Percentiles rank a stretch among this genome's conserved stretches.
Evolutionary conservation across 2,888 invertebrate genomes (phyloP).

Genomic region (Thera britannica): DNA sequence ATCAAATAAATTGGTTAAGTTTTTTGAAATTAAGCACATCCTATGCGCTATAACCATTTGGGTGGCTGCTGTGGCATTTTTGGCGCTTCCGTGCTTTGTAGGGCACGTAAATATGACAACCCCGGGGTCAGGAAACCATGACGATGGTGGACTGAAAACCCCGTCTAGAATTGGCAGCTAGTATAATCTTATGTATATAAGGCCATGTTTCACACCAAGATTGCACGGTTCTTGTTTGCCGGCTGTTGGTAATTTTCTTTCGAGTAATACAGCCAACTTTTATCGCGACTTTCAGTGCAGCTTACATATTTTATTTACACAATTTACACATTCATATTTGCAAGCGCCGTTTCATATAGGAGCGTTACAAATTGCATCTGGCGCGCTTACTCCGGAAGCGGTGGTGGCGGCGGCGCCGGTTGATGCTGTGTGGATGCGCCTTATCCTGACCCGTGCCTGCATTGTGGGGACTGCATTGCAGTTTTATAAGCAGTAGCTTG

Average conservation of each 20-base stretch:
- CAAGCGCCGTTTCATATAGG: constrained; percentile 23
- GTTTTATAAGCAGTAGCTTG: constrained; percentile 24
- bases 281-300: constrained; percentile 12
- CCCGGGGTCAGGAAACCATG: too few species aligned
- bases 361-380: constrained; percentile 52
- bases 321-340: constrained; percentile 29
- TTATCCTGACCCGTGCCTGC: constrained; percentile 36
- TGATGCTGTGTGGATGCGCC: constrained; percentile 45
- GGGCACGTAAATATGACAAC: too few species aligned
- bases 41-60: too few species aligned
- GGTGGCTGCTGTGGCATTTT: too few species aligned
- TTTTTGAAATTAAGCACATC: too few species aligned
- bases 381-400: constrained; percentile 51
- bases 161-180: too few species aligned
- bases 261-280: constrained; percentile 8
- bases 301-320: constrained; percentile 19
- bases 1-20: too few species aligned
- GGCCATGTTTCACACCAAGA: neutral
- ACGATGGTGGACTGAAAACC: too few species aligned
- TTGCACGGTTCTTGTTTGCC: constrained; percentile 6
- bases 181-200: neutral
- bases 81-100: too few species aligned
- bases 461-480: constrained; percentile 26
- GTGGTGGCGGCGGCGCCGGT: constrained; percentile 44
- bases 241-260: constrained; percentile 11